Percentiles rank a stretch among this genome's conserved stretches.
phyloP scores from a whole-genome alignment of 2,113 vertebrate species.

The Anhinga rufa region DNA sequence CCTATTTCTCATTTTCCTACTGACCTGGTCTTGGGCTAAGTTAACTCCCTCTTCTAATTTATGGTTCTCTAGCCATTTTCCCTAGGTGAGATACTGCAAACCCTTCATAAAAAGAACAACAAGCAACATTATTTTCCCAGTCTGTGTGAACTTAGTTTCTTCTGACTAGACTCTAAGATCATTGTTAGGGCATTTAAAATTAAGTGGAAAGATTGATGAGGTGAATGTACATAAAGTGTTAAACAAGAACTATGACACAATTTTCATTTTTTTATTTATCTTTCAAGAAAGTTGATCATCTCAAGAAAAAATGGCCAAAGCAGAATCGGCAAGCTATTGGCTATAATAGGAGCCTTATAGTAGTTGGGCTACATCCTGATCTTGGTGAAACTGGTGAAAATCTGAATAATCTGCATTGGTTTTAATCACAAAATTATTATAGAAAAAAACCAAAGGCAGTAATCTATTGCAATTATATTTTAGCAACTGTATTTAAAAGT shows the following conservation, averaged over 20 bases:
- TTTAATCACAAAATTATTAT: neutral
- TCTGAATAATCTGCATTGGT: neutral
- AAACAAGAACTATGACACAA: neutral
- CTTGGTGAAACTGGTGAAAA: neutral
- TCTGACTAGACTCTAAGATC: neutral
- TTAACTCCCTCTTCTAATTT: slow-evolving; percentile 8
- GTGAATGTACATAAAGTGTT: neutral
- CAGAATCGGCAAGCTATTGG: neutral
- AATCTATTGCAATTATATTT: neutral
- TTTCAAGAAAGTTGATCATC: neutral
- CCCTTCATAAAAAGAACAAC: neutral
- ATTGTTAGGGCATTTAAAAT: neutral
- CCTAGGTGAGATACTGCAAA: neutral
- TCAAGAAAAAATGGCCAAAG: neutral
- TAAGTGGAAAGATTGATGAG: neutral
- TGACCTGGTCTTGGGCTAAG: neutral
- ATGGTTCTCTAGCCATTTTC: neutral
- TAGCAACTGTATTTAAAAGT: neutral
- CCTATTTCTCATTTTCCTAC: neutral
- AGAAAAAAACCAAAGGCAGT: rapidly evolving
- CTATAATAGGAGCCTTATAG: neutral
- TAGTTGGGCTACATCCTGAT: neutral
- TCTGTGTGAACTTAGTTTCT: neutral
- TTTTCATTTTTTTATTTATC: neutral
- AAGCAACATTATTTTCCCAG: neutral